Evolutionary conservation across 2,113 vertebrate species (phyloP).

Genomic region (Dicerorhinus sumatrensis): DNA sequence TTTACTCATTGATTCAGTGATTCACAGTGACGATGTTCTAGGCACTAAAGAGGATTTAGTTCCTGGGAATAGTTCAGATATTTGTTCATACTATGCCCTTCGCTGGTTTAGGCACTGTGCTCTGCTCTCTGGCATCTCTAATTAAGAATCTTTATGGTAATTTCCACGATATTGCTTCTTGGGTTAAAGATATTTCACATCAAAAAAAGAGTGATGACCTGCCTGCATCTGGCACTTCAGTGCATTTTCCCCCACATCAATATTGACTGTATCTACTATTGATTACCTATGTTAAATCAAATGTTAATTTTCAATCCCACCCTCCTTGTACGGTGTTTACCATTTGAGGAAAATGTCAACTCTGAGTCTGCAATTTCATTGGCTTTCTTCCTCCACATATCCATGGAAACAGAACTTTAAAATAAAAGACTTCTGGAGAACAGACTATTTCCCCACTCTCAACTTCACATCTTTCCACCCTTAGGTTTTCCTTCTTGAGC

Average conservation of each 20-base stretch:
- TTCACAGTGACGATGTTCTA: background rate
- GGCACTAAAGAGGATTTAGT: background rate
- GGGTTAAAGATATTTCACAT: background rate
- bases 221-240: background rate
- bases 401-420: background rate
- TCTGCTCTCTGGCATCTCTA: background rate
- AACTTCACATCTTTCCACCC: rapidly evolving
- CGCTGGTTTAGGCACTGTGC: background rate
- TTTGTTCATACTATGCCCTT: background rate
- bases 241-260: background rate
- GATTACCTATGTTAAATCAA: background rate
- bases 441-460: background rate
- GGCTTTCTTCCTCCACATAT: background rate
- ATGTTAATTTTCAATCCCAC: background rate
- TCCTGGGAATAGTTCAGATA: background rate
- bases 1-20: background rate
- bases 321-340: background rate
- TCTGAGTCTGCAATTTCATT: background rate
- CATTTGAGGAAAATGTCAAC: background rate
- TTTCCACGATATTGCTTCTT: background rate
- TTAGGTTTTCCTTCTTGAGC: background rate
- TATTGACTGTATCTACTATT: background rate
- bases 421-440: background rate
- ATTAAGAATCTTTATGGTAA: background rate
- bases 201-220: background rate